These are phyloP conservation scores for Porites lobata DNA, from an alignment of 92 coral and sea anemone genomes.

Conservation along the genomic window DNA sequence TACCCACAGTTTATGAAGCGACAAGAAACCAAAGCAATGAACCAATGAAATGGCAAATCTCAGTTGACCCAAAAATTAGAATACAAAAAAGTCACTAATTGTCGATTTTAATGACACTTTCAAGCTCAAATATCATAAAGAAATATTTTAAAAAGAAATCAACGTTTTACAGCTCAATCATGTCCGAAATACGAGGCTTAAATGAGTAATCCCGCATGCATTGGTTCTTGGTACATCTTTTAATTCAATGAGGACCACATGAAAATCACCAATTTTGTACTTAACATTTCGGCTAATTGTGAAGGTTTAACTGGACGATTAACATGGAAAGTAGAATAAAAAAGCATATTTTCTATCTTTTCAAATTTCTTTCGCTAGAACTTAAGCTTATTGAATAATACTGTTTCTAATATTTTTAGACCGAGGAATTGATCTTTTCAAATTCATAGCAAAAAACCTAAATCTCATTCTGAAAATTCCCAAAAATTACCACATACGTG, in stretches of 20 bases:
- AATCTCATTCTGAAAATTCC: no score
- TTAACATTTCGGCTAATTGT: not conserved
- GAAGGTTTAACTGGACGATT: not conserved
- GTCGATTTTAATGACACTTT: conserved; percentile 26
- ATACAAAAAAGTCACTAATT: conserved; percentile 32
- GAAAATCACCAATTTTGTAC: not conserved
- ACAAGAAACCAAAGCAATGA: not conserved
- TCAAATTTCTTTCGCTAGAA: not conserved
- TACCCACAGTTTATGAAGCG: conserved; percentile 17
- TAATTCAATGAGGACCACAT: not conserved
- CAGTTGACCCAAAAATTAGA: conserved; percentile 10
- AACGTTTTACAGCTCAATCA: conserved; percentile 19
- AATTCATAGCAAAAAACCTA: not conserved
- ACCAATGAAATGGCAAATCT: conserved; percentile 27
- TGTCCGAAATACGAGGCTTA: not conserved
- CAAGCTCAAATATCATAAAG: conserved; percentile 9
- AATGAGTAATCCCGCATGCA: conserved; percentile 22
- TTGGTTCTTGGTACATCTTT: not conserved
- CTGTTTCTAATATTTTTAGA: conserved; percentile 7
- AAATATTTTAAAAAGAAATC: conserved; percentile 30
- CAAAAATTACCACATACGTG: not conserved
- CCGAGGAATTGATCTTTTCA: conserved; percentile 7
- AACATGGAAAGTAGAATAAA: conserved; percentile 30
- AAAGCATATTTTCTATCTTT: conserved; percentile 21
- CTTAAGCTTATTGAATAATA: conserved; percentile 1